A percentile compares a stretch with the other conserved stretches of the same genome.
These are phyloP conservation scores for Varroa destructor DNA, from an alignment of 1,140 invertebrate genomes.

Conservation along the genomic window DNA sequence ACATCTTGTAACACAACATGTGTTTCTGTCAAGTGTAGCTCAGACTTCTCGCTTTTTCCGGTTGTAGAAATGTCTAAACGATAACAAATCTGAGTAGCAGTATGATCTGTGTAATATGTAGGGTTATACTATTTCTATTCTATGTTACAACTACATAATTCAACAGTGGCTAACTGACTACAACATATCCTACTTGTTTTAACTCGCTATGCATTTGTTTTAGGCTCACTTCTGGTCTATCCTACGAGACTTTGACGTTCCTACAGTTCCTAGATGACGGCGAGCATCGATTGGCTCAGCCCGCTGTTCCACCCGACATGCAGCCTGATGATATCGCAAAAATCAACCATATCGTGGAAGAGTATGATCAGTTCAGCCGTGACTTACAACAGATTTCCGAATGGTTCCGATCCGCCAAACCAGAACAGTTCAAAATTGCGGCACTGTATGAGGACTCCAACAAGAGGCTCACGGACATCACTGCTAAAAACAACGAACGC, in stretches of 20 bases:
- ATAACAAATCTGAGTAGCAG: too few species aligned
- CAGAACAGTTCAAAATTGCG: conserved; percentile 26
- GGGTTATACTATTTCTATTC: too few species aligned
- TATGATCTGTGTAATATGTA: too few species aligned
- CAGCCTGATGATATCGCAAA: background rate
- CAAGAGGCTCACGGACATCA: conserved; percentile 1
- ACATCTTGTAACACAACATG: too few species aligned
- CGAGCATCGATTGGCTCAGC: conserved; percentile 23
- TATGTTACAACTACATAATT: too few species aligned
- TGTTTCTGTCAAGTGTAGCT: too few species aligned
- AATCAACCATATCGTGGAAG: conserved; percentile 10
- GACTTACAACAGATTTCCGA: conserved; percentile 8
- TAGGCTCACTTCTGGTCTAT: conserved; percentile 22
- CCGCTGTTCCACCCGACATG: conserved; percentile 16
- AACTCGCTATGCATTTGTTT: too few species aligned
- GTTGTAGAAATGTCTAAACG: too few species aligned
- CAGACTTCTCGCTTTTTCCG: too few species aligned
- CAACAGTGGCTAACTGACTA: too few species aligned
- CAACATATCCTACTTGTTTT: too few species aligned
- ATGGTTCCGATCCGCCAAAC: conserved; percentile 5
- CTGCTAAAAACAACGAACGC: background rate
- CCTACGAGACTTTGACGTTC: conserved; percentile 24
- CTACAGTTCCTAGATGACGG: conserved; percentile 20
- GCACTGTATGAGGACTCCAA: conserved; percentile 15
- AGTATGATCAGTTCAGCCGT: conserved; percentile 2